A percentile compares a stretch with the other conserved stretches of the same genome.
These are phyloP conservation scores for Zoanthus sociatus DNA, from an alignment of 92 coral and sea anemone genomes.

Conservation along the genomic window DNA sequence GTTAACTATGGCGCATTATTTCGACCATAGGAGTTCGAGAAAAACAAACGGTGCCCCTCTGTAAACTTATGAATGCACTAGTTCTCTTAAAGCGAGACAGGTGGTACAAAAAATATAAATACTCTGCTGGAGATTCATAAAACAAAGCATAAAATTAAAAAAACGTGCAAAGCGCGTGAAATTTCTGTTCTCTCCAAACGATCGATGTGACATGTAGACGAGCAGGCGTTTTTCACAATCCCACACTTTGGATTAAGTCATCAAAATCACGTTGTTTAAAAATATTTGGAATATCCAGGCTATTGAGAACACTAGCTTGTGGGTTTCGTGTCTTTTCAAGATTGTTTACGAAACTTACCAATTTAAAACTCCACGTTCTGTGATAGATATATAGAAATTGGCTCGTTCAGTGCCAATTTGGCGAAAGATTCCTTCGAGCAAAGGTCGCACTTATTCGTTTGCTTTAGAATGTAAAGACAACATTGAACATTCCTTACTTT, in stretches of 20 bases:
- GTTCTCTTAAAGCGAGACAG: conserved; percentile 44
- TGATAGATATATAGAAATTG: neutral
- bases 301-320: conserved; percentile 11
- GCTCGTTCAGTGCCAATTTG: conserved; percentile 7
- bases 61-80: conserved; percentile 32
- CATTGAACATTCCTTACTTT: conserved; percentile 6
- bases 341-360: conserved; percentile 5
- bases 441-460: conserved; percentile 27
- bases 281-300: conserved; percentile 28
- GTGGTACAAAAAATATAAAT: conserved; percentile 51
- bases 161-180: neutral
- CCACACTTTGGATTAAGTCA: conserved; percentile 24
- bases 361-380: conserved; percentile 4
- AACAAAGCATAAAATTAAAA: conserved; percentile 50
- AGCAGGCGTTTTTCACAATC: neutral
- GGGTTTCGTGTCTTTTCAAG: conserved; percentile 28
- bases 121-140: conserved; percentile 23
- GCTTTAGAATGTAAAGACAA: conserved; percentile 17
- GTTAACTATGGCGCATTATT: neutral
- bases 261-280: conserved; percentile 1
- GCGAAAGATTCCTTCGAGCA: neutral
- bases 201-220: neutral
- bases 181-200: neutral
- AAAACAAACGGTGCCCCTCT: conserved; percentile 38
- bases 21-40: neutral